phyloP scores from a whole-genome alignment of 2,113 vertebrate genomes.

The Sturnus vulgaris region DNA sequence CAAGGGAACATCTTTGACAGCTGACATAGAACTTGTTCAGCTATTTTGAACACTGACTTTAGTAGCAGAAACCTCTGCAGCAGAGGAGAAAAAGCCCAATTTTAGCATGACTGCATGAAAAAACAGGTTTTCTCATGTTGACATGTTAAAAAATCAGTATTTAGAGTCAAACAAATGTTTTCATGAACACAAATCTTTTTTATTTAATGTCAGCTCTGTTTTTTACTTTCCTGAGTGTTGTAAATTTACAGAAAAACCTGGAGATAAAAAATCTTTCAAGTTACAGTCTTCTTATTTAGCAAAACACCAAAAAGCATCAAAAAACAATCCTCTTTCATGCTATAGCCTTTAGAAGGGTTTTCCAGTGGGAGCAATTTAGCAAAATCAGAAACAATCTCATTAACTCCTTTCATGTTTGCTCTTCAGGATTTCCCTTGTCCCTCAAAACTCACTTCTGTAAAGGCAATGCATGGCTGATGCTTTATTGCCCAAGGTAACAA shows the following conservation, averaged over 20 bases:
- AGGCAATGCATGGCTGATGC: neutral
- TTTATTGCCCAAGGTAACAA: neutral
- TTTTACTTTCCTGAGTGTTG: neutral
- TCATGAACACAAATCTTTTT: neutral
- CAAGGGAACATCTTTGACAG: neutral
- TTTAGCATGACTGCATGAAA: neutral
- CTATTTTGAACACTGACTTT: neutral
- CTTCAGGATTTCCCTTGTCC: neutral
- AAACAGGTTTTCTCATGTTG: neutral
- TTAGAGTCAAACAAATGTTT: neutral
- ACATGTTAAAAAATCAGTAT: neutral
- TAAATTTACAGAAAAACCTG: neutral
- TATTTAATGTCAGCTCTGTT: neutral
- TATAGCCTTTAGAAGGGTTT: neutral
- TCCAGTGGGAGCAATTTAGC: neutral
- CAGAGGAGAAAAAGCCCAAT: neutral
- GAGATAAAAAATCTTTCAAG: neutral
- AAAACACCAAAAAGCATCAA: neutral
- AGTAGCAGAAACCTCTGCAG: neutral
- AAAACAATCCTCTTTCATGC: neutral
- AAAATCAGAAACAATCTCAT: neutral
- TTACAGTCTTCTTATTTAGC: neutral
- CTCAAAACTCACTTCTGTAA: neutral
- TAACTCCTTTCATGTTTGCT: neutral
- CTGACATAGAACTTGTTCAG: neutral